phyloP scores from a whole-genome alignment of 2,888 invertebrate genomes.

The Eucriotettix oculatus region DNA sequence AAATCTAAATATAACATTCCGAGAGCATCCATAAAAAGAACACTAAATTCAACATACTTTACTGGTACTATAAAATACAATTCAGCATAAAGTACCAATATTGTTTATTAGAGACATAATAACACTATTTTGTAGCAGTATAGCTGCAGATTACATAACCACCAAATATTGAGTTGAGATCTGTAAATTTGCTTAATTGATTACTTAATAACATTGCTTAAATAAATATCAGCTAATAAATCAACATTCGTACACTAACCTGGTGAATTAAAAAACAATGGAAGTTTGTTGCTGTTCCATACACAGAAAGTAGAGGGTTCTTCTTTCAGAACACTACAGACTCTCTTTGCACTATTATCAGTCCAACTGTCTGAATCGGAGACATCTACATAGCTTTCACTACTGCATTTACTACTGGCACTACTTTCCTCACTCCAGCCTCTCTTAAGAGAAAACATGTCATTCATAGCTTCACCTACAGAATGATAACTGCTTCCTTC shows the following conservation, averaged over 20 bases:
- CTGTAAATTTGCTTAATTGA: too few relatives aligned
- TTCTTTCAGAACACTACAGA: neutral
- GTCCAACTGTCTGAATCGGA: conserved; percentile 7
- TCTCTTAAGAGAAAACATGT: conserved; percentile 1
- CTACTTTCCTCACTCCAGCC: neutral
- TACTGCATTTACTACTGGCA: neutral
- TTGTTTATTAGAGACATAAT: too few relatives aligned
- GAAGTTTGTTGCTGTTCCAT: neutral
- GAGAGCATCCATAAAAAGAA: too few relatives aligned
- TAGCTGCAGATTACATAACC: too few relatives aligned
- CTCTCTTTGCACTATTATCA: conserved; percentile 1
- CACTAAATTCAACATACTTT: too few relatives aligned
- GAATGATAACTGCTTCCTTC: conserved; percentile 14
- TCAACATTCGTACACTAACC: neutral
- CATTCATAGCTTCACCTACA: conserved; percentile 8
- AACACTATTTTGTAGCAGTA: too few relatives aligned
- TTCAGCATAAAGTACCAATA: too few relatives aligned
- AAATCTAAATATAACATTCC: too few relatives aligned
- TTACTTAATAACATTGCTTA: too few relatives aligned
- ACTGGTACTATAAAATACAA: too few relatives aligned
- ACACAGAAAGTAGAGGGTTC: neutral
- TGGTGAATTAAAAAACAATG: neutral
- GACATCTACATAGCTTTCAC: conserved; percentile 10
- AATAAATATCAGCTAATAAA: too few relatives aligned
- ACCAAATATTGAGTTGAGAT: too few relatives aligned